A percentile compares a stretch with the other conserved stretches of the same genome.
Evolutionary conservation across 2,113 vertebrate genomes (phyloP).

Genomic region (Hemicordylus capensis): DNA sequence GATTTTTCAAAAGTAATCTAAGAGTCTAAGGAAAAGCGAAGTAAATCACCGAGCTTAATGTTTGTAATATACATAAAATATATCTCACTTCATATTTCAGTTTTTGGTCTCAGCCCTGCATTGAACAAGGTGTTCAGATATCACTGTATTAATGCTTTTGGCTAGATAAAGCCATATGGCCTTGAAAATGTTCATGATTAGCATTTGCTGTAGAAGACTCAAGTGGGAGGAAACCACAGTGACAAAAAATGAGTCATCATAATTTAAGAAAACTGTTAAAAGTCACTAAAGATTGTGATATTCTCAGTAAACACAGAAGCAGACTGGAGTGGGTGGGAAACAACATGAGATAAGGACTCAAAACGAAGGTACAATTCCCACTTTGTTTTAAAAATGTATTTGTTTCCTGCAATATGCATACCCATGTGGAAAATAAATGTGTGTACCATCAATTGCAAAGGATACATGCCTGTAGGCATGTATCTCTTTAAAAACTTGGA

Average conservation of each 20-base stretch:
- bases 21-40: conserved; percentile 61
- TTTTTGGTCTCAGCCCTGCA: conserved; percentile 41
- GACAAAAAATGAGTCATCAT: conserved; percentile 29
- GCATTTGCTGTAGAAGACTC: conserved; percentile 32
- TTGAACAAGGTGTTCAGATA: conserved; percentile 43
- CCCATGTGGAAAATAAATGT: not conserved
- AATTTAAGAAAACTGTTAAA: conserved; percentile 25
- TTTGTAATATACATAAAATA: conserved; percentile 56
- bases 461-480: not conserved
- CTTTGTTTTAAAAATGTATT: not conserved
- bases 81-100: conserved; percentile 45
- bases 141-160: conserved; percentile 27
- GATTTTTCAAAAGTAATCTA: conserved; percentile 78
- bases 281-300: not conserved
- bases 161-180: conserved; percentile 38
- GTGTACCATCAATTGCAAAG: not conserved
- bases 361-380: not conserved
- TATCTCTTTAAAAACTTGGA: not conserved
- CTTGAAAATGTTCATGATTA: conserved; percentile 30
- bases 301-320: not conserved
- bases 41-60: conserved; percentile 55
- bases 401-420: not conserved
- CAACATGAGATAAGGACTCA: not conserved
- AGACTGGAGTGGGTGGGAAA: not conserved
- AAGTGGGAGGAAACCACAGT: conserved; percentile 5